Conservation (phyloP, 2,888 invertebrate genomes). For the Helicoverpa assulta region DNA sequence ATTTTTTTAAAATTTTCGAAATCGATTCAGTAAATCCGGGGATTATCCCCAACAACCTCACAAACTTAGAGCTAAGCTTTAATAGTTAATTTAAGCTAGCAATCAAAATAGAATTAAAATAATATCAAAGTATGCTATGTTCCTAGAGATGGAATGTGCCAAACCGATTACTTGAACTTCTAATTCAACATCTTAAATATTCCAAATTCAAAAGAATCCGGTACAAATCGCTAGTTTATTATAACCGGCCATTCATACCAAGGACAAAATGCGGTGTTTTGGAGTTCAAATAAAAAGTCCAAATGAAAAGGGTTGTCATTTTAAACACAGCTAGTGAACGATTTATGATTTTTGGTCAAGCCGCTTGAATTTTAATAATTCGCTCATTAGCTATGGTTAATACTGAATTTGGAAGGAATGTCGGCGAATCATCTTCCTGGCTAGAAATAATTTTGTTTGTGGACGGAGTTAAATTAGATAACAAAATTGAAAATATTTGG, state of each 20-base stretch:
- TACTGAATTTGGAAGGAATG: conserved; percentile 56
- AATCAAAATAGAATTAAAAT: too few species aligned
- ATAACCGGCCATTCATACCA: conserved; percentile 66
- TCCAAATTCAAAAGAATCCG: conserved; percentile 5
- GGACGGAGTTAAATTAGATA: conserved; percentile 9
- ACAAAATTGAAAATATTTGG: too few species aligned
- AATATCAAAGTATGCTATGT: too few species aligned
- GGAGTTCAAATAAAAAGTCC: conserved; percentile 66
- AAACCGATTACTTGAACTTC: too few species aligned
- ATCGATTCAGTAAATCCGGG: too few species aligned
- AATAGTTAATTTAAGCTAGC: too few species aligned
- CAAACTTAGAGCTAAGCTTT: too few species aligned
- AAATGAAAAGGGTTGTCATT: conserved; percentile 78
- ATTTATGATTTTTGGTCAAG: conserved; percentile 58
- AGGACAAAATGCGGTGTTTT: conserved; percentile 79
- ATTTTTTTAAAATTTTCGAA: too few species aligned
- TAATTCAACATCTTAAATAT: not conserved
- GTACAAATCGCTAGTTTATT: conserved; percentile 40
- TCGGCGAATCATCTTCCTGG: conserved; percentile 36
- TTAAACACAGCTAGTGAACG: conserved; percentile 66
- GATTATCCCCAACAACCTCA: too few species aligned
- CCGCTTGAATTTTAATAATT: conserved; percentile 49
- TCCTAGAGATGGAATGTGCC: too few species aligned
- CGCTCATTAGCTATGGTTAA: conserved; percentile 49
- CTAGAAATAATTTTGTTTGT: conserved; percentile 21